Conservation (phyloP, 1,140 invertebrate species). For the Drosophila bocki region DNA sequence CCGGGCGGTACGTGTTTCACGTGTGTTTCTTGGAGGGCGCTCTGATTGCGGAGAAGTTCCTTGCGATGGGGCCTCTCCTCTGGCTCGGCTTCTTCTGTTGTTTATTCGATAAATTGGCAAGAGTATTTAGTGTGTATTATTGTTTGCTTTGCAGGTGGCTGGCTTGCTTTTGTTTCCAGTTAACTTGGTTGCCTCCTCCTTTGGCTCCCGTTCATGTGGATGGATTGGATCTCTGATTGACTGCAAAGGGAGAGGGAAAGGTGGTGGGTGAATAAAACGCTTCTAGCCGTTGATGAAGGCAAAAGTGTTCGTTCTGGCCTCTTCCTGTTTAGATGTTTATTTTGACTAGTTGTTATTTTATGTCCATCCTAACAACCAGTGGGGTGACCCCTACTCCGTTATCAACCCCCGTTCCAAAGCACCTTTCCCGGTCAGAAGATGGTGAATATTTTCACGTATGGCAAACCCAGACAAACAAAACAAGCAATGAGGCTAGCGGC, state of each 20-base stretch:
- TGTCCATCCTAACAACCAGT: conserved; percentile 11
- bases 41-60: conserved; percentile 18
- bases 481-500: conserved; percentile 1
- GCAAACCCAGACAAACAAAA: conserved; percentile 17
- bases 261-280: not conserved
- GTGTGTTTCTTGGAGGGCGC: conserved; percentile 24
- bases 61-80: conserved; percentile 10
- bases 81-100: conserved; percentile 67
- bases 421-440: not conserved
- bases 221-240: conserved; percentile 50
- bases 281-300: conserved; percentile 14
- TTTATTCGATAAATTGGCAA: conserved; percentile 80
- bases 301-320: not conserved
- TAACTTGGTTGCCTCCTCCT: conserved; percentile 22
- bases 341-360: conserved; percentile 38
- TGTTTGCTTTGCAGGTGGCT: conserved; percentile 25
- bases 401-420: not conserved
- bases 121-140: conserved; percentile 27
- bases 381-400: not conserved
- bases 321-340: conserved; percentile 22
- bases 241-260: conserved; percentile 16
- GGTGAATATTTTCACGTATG: conserved; percentile 38
- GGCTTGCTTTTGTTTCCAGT: conserved; percentile 21
- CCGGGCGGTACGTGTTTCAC: conserved; percentile 12
- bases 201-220: conserved; percentile 32